Conservation (phyloP, 1,140 invertebrate species). For the Hypsibius dujardini region DNA sequence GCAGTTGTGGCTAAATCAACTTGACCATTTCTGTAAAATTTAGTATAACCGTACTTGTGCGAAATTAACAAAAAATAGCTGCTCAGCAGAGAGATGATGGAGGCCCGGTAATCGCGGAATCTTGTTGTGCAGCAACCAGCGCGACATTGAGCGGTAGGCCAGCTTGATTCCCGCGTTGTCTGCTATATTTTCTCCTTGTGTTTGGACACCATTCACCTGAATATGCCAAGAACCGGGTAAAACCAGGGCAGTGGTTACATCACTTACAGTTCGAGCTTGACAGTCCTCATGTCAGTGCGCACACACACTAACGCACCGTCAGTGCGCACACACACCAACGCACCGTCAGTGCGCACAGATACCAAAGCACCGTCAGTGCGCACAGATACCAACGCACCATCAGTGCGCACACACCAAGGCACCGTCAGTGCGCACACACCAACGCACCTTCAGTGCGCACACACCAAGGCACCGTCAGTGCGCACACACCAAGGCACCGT, state of each 20-base stretch:
- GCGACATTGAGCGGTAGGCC: constrained; percentile 21
- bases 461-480: too few relatives aligned
- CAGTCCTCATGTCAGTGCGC: too few relatives aligned
- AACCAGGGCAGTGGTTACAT: neutral
- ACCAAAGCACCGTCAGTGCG: too few relatives aligned
- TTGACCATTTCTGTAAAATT: constrained; percentile 30
- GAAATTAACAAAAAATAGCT: constrained; percentile 19
- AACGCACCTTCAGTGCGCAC: too few relatives aligned
- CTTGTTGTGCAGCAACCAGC: neutral
- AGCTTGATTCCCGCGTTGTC: constrained; percentile 28
- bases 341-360: too few relatives aligned
- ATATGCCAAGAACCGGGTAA: neutral
- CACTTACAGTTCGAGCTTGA: too few relatives aligned
- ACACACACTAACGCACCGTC: too few relatives aligned
- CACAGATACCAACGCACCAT: too few relatives aligned
- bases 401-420: too few relatives aligned
- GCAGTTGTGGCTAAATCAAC: constrained; percentile 23
- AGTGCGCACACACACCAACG: too few relatives aligned
- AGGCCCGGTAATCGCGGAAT: neutral
- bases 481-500: too few relatives aligned
- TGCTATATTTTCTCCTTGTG: constrained; percentile 31
- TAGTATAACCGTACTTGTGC: constrained; percentile 21
- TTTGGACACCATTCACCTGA: constrained; percentile 20
- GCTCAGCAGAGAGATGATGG: neutral
- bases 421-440: too few relatives aligned